A percentile compares a stretch with the other conserved stretches of the same genome.
Conservation (phyloP, 2,888 invertebrate genomes). For the Mesorhabditis spiculigera region DNA sequence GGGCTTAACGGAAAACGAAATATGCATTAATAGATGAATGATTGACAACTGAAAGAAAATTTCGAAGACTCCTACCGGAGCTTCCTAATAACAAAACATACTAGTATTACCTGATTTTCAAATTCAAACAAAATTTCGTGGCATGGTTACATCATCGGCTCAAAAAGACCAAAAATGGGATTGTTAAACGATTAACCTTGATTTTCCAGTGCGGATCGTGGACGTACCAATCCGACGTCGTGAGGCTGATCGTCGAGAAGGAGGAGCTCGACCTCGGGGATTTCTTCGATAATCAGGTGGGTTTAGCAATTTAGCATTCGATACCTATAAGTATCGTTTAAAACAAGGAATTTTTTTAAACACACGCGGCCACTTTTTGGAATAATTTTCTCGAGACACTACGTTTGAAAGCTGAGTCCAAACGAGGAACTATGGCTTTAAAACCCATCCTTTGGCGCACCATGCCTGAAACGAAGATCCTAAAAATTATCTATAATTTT, state of each 20-base stretch:
- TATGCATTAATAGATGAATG: too few species aligned
- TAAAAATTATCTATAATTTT: too few species aligned
- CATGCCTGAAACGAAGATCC: too few species aligned
- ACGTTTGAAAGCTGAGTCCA: too few species aligned
- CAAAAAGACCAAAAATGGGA: not conserved
- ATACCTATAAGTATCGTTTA: not conserved
- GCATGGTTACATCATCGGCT: not conserved
- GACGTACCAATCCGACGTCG: conserved; percentile 53
- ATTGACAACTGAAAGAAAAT: too few species aligned
- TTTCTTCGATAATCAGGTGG: conserved; percentile 57
- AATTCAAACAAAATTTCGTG: not conserved
- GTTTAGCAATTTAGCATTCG: not conserved
- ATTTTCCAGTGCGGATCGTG: conserved; percentile 55
- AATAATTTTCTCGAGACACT: not conserved
- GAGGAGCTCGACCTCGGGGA: conserved; percentile 52
- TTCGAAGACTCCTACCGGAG: too few species aligned
- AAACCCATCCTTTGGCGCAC: too few species aligned
- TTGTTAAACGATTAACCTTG: not conserved
- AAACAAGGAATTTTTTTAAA: not conserved
- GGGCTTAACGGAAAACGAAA: too few species aligned
- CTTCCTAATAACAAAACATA: too few species aligned
- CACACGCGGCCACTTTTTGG: not conserved
- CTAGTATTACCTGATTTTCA: not conserved
- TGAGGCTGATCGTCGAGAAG: conserved; percentile 45
- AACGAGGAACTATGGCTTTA: too few species aligned